These are phyloP conservation scores for Puffinus mauretanicus DNA, from an alignment of 2,113 vertebrate species.

Conservation along the genomic window DNA sequence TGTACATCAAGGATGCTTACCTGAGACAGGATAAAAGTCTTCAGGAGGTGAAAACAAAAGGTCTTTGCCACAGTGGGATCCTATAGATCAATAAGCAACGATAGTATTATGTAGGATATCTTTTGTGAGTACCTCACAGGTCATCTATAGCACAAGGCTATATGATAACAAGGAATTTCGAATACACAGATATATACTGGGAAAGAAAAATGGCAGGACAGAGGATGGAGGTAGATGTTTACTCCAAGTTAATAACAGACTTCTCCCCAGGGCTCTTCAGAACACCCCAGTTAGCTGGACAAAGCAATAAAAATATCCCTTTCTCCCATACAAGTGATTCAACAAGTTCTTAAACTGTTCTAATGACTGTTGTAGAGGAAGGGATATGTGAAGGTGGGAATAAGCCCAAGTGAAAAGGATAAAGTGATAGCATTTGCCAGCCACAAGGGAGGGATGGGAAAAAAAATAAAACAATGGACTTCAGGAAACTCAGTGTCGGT, in stretches of 20 bases:
- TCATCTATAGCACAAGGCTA: not conserved
- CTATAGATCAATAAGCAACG: not conserved
- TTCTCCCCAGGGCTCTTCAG: not conserved
- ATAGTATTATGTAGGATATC: no score
- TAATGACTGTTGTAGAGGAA: not conserved
- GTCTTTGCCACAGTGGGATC: not conserved
- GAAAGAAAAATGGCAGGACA: not conserved
- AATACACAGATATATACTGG: not conserved
- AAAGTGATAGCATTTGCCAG: not conserved
- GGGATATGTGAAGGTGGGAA: not conserved
- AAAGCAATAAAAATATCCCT: not conserved
- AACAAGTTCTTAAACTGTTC: not conserved
- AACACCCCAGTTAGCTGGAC: not conserved
- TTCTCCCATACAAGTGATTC: not conserved
- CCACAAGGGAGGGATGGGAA: not conserved
- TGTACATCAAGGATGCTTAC: not conserved
- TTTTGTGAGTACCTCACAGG: not conserved
- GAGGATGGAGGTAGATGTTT: not conserved
- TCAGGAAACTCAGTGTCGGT: not conserved
- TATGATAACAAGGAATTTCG: not conserved
- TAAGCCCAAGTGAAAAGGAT: not conserved
- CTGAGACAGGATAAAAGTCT: not conserved
- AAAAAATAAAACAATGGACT: not conserved
- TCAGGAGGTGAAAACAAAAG: not conserved
- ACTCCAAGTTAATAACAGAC: not conserved